These are phyloP conservation scores for Microctenopoma stevenorrisi DNA, from an alignment of 2,797 vertebrate species.

Conservation along the genomic window DNA sequence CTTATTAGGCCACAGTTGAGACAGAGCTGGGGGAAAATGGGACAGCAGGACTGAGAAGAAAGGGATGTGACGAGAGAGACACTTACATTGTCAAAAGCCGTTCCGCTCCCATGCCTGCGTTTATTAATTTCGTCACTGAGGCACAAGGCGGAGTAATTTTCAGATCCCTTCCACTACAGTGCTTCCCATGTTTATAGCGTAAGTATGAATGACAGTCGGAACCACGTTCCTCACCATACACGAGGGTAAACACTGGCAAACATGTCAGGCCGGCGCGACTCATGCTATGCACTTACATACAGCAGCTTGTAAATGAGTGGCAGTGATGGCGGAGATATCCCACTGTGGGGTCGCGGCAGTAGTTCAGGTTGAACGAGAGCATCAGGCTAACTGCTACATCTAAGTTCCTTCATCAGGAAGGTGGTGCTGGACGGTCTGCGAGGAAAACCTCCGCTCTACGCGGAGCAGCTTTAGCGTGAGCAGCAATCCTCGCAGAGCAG, in stretches of 20 bases:
- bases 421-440: background rate
- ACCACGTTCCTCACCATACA: constrained; percentile 47
- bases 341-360: background rate
- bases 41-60: constrained; percentile 71
- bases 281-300: background rate
- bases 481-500: too few species aligned
- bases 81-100: constrained; percentile 79
- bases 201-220: constrained; percentile 76
- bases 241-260: constrained; percentile 67
- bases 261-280: constrained; percentile 39
- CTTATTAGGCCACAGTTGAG: constrained; percentile 87
- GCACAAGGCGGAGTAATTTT: constrained; percentile 78
- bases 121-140: constrained; percentile 83
- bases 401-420: background rate
- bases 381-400: too few species aligned
- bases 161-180: constrained; percentile 77
- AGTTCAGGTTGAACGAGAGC: background rate
- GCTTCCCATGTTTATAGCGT: constrained; percentile 78
- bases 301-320: background rate
- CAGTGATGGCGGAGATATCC: background rate
- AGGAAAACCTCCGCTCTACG: too few species aligned
- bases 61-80: constrained; percentile 68
- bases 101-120: constrained; percentile 75
- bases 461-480: background rate
- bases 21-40: constrained; percentile 65